Evolutionary conservation across 2,113 vertebrate species (phyloP), one percentile per base, ranked within the genome.

Genomic region (Tachysurus vachellii): DNA sequence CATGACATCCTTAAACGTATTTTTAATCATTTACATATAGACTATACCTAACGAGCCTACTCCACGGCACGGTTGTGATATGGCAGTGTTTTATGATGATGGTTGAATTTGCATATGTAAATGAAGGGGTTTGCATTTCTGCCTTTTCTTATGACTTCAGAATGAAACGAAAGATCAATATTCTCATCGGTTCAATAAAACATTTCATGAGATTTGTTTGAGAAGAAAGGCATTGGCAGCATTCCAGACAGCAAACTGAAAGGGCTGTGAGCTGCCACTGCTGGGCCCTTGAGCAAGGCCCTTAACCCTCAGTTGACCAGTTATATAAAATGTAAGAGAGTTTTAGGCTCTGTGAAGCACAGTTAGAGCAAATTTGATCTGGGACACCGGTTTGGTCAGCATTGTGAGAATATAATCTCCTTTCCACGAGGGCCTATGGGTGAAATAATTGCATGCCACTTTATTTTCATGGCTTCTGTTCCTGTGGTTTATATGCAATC

Each of bases 401-500:
- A 36, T 66, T 76, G 16, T 31, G 42, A 62, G 28, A 62, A 64
- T 42, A 28, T 66, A 82, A 88, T 59, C 11, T 61, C n/a, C 16
- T 36, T 53, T 21, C 12, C 64, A 71, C 42, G 62, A 44, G 26
- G 23, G 57, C 16, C 36, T 19, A 42, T 53, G 42, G 64, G 50
- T 84, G 16, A 84, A 83, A 82, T 86, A 66, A 83, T 31, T 82
- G 11, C 19, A 80, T 62, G 13, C 4, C 50, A 53, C 62, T 53
- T 87, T n/a, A 57, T 88, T 80, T 19, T 23, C 56, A 21, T 54
- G 8, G 59, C 28, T n/a, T 47, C 50, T 81, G 21, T 70, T 85
- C 44, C 53, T 77, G 56, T 70, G 47, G 44, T 84, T 89, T 64
- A 10, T 4, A 85, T 82, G 66, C 59, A 54, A 83, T 82, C 81